Base-by-base conservation (phyloP, 1,140 invertebrate species). In the Aphis craccivora region DNA sequence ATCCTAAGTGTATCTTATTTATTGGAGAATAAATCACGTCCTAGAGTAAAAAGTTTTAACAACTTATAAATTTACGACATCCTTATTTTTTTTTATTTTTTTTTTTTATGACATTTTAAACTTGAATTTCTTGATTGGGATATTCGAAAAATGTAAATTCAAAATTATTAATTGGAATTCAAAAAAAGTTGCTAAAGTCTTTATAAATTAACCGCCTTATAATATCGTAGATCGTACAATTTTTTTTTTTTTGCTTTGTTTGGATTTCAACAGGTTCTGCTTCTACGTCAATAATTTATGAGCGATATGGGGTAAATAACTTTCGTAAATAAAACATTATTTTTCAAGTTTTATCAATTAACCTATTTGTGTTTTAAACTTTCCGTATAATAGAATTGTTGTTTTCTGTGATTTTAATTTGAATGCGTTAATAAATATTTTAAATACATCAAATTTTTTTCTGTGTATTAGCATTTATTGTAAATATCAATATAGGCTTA, bases 401-500 rank as follows among this genome's bases (percentile, higher is more conserved):
- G 30, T 76, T n/a, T 76, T 76, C 11, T 76, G 6, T 2, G 14
- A 76, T 76, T 76, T 6, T 30, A n/a, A n/a, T n/a, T 67, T 67
- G 11, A 67, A 11, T 30, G 0, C n/a, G 30, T n/a, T 67, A n/a
- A 76, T n/a, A 18, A n/a, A 76, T 20, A 14, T 76, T 76, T 0
- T n/a, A 76, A 67, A 76, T 18, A 76, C 6, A 11, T n/a, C 11
- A 5, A n/a, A 6, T n/a, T 4, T n/a, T 76, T n/a, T 76, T n/a
- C 4, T 18, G 60, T n/a, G 1, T 76, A 2, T 40, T 40, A 40
- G 1, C 37, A 40, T 40, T 40, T 40, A 40, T 40, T 2, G 5
- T 18, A 14, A n/a, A n/a, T 18, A 18, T n/a, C 60, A n/a, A n/a
- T 30, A 18, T 6, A 8, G 14, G 0, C 0, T n/a, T n/a, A 6